phyloP scores from a whole-genome alignment of 2,113 vertebrate genomes.

The Mugil cephalus region DNA sequence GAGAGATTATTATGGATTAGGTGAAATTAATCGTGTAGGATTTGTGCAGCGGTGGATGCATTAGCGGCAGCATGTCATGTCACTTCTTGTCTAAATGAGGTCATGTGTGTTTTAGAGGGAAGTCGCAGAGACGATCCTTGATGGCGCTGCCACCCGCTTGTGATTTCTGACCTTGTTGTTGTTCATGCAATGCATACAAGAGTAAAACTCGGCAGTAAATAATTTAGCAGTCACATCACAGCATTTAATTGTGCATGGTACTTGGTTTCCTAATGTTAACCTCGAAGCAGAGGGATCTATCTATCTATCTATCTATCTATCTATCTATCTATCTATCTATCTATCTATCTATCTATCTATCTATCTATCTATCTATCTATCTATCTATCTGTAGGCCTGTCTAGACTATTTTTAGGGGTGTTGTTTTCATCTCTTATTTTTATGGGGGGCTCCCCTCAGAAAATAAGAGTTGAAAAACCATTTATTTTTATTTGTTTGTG shows the following conservation, averaged over 20 bases:
- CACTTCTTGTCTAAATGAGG: constrained; percentile 69
- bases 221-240: constrained; percentile 35
- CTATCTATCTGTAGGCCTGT: constrained; percentile 16
- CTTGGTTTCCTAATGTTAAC: background rate
- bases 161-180: constrained; percentile 63
- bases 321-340: background rate
- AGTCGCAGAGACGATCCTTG: constrained; percentile 30
- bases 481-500: too few species aligned
- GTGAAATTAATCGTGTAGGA: constrained; percentile 73
- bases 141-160: constrained; percentile 7
- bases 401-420: too few species aligned
- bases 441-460: too few species aligned
- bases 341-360: background rate
- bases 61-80: constrained; percentile 74
- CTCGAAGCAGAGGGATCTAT: background rate
- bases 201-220: constrained; percentile 22
- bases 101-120: constrained; percentile 67
- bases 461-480: too few species aligned
- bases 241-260: constrained; percentile 7
- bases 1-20: constrained; percentile 76
- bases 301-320: constrained; percentile 9
- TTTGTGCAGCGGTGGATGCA: constrained; percentile 70
- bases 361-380: constrained; percentile 5
- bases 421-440: too few species aligned
- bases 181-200: constrained; percentile 23